These are phyloP conservation scores for Tenthredo notha DNA, from an alignment of 2,888 invertebrate genomes.

Conservation along the genomic window DNA sequence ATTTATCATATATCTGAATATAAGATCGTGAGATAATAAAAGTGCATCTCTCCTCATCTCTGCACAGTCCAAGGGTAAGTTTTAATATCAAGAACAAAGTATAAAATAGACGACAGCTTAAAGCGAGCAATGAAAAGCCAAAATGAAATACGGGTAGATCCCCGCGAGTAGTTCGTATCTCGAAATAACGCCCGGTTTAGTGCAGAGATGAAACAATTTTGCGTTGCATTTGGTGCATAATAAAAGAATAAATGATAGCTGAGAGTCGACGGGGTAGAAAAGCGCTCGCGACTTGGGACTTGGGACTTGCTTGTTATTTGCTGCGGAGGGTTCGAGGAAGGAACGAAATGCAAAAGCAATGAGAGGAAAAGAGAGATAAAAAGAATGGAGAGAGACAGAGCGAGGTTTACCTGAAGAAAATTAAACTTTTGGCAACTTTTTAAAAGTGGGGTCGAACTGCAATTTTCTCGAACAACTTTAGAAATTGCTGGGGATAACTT, in stretches of 20 bases:
- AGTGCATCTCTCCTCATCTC: not conserved
- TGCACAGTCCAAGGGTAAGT: not conserved
- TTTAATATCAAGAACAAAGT: conserved; percentile 46
- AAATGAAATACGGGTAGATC: conserved; percentile 39
- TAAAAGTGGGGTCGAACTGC: conserved; percentile 68
- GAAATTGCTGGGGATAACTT: conserved; percentile 55
- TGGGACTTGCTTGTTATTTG: conserved; percentile 30
- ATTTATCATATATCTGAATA: not conserved
- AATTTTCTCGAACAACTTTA: conserved; percentile 71
- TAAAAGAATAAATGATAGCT: conserved; percentile 63
- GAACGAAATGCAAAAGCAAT: conserved; percentile 12
- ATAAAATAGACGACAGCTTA: conserved; percentile 36
- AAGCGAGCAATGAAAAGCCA: conserved; percentile 40
- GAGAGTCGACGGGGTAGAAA: conserved; percentile 38
- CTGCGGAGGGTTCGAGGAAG: not conserved
- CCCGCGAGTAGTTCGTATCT: conserved; percentile 7
- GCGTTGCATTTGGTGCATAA: conserved; percentile 59
- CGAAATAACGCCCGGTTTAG: conserved; percentile 35
- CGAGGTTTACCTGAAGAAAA: conserved; percentile 62
- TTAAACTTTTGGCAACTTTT: conserved; percentile 70
- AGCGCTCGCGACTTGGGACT: conserved; percentile 28
- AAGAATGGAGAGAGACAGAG: conserved; percentile 4
- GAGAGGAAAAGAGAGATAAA: conserved; percentile 45
- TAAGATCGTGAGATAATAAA: not conserved
- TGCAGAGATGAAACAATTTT: conserved; percentile 58